These are phyloP conservation scores for Tragelaphus scriptus DNA, from an alignment of 2,113 vertebrate species.

Conservation along the genomic window DNA sequence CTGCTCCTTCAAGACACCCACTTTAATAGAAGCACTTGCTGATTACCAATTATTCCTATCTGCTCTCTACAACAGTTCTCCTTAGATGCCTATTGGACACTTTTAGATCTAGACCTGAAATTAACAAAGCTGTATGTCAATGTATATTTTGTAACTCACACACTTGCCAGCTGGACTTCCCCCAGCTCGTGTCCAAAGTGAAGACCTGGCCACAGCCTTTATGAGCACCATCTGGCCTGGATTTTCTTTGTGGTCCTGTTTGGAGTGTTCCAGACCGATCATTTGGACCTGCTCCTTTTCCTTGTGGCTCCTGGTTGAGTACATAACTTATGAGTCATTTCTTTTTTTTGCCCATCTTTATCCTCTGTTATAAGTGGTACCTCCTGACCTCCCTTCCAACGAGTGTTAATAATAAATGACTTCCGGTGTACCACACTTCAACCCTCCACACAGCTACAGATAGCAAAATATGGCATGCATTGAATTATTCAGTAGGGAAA, in stretches of 20 bases:
- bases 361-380: conserved; percentile 12
- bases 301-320: background rate
- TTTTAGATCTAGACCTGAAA: background rate
- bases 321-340: background rate
- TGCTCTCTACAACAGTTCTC: background rate
- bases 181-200: background rate
- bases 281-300: background rate
- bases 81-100: background rate
- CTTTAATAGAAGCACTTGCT: background rate
- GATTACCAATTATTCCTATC: background rate
- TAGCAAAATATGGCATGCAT: background rate
- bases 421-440: background rate
- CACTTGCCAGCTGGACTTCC: background rate
- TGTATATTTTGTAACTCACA: background rate
- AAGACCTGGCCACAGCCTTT: background rate
- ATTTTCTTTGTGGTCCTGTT: background rate
- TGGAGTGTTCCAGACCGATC: background rate
- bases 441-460: conserved; percentile 2
- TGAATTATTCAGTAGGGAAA: conserved; percentile 48
- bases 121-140: background rate
- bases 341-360: background rate
- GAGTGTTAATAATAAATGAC: conserved; percentile 31
- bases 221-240: background rate
- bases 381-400: conserved; percentile 35
- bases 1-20: background rate